phyloP scores from a whole-genome alignment of 1,140 invertebrate genomes.

The Drosophila eugracilis region DNA sequence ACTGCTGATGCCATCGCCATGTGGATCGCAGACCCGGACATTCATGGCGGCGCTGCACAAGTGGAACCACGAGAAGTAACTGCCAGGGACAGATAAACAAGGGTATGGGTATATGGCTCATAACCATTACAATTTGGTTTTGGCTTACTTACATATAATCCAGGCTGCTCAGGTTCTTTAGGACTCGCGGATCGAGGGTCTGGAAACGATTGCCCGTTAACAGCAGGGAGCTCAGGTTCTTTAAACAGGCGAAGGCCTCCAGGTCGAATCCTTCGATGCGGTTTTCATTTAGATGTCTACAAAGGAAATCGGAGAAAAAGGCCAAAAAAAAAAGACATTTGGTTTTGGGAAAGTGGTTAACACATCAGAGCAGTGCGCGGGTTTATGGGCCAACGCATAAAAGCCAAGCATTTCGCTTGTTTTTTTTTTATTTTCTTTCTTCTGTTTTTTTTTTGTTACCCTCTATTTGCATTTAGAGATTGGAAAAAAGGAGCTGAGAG shows the following conservation, averaged over 20 bases:
- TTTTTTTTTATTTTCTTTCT: too few relatives aligned
- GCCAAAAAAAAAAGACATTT: background rate
- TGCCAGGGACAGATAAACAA: conserved; percentile 68
- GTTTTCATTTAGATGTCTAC: conserved; percentile 75
- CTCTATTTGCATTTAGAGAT: conserved; percentile 55
- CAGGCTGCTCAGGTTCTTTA: conserved; percentile 84
- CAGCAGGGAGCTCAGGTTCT: conserved; percentile 72
- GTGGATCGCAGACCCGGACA: conserved; percentile 87
- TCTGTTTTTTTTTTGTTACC: too few relatives aligned
- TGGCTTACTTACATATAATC: conserved; percentile 85
- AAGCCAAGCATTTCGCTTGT: conserved; percentile 31
- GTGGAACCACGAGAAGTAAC: conserved; percentile 88
- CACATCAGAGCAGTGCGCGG: conserved; percentile 12
- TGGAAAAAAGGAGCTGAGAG: conserved; percentile 23
- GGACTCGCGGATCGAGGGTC: conserved; percentile 83
- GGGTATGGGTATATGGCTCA: background rate
- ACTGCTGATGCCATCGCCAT: conserved; percentile 88
- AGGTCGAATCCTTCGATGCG: conserved; percentile 83
- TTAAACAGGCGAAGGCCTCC: conserved; percentile 75
- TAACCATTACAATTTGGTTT: conserved; percentile 17
- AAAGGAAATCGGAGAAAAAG: background rate
- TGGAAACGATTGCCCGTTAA: conserved; percentile 84
- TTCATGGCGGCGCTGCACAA: conserved; percentile 87
- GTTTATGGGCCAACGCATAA: conserved; percentile 38
- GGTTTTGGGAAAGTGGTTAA: conserved; percentile 23